Evolutionary conservation across 2,888 invertebrate genomes (phyloP).

Genomic region (Limnephilus auricula): DNA sequence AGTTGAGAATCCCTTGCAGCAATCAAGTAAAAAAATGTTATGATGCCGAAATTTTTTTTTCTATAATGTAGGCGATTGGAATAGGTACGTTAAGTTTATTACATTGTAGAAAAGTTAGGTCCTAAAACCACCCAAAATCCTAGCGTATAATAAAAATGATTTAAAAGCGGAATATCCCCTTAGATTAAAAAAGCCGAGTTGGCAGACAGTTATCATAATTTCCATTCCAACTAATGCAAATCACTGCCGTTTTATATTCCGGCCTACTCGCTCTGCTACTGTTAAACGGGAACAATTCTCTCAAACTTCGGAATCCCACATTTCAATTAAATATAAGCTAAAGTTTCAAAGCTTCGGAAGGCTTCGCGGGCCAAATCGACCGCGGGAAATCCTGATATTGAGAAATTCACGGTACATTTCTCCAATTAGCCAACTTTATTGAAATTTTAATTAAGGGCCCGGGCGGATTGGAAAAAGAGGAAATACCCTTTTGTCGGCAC

Average conservation of each 20-base stretch:
- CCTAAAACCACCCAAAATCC: background rate
- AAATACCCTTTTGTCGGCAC: constrained; percentile 39
- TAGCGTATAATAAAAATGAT: background rate
- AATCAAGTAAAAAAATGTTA: too few relatives aligned
- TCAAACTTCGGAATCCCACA: constrained; percentile 31
- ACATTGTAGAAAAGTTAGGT: background rate
- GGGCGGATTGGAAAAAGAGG: constrained; percentile 53
- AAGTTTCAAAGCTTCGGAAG: constrained; percentile 11
- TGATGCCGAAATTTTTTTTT: too few relatives aligned
- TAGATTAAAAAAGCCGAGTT: constrained; percentile 1
- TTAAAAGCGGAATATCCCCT: background rate
- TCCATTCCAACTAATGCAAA: constrained; percentile 37
- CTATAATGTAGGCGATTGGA: too few relatives aligned
- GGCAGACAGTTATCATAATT: constrained; percentile 26
- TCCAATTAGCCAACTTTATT: constrained; percentile 64
- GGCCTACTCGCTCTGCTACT: constrained; percentile 15
- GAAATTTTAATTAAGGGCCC: constrained; percentile 61
- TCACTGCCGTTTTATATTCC: constrained; percentile 33
- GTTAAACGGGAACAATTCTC: constrained; percentile 28
- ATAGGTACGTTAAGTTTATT: background rate
- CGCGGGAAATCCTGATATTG: constrained; percentile 58
- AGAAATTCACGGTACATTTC: constrained; percentile 63
- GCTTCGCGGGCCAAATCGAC: constrained; percentile 55
- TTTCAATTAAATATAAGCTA: constrained; percentile 42
- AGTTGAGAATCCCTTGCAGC: too few relatives aligned